Evolutionary conservation across 2,797 vertebrate genomes (phyloP).

Genomic region (Pogonophryne albipinna): DNA sequence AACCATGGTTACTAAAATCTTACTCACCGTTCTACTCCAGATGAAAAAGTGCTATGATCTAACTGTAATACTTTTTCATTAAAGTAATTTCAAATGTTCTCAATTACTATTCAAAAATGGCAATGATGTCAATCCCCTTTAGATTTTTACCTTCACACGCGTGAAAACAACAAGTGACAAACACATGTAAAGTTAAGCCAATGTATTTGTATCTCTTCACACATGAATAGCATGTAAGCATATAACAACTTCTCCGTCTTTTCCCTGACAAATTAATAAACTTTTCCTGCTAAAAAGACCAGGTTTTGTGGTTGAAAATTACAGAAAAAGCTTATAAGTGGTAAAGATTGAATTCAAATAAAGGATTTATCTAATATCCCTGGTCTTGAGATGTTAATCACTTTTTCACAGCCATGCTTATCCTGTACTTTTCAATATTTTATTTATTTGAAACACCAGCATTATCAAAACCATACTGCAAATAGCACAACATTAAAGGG

Average conservation of each 20-base stretch:
- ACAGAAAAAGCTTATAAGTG: background rate
- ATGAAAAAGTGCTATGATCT: background rate
- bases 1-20: background rate
- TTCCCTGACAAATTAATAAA: background rate
- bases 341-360: background rate
- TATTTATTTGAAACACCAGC: background rate
- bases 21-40: constrained; percentile 1
- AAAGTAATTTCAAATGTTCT: background rate
- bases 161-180: background rate
- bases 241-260: no score
- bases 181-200: no score
- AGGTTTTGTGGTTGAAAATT: background rate
- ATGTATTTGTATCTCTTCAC: no score
- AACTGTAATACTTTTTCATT: background rate
- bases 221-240: no score
- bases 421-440: background rate
- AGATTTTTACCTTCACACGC: no score
- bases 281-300: background rate
- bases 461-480: background rate
- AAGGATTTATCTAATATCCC: no score
- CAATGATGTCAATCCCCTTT: no score
- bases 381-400: no score
- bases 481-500: background rate
- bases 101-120: background rate
- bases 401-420: background rate